A percentile compares a stretch with the other conserved stretches of the same genome.
phyloP scores from a whole-genome alignment of 2,888 invertebrate species.

The Hermaeophaga mercurialis region DNA sequence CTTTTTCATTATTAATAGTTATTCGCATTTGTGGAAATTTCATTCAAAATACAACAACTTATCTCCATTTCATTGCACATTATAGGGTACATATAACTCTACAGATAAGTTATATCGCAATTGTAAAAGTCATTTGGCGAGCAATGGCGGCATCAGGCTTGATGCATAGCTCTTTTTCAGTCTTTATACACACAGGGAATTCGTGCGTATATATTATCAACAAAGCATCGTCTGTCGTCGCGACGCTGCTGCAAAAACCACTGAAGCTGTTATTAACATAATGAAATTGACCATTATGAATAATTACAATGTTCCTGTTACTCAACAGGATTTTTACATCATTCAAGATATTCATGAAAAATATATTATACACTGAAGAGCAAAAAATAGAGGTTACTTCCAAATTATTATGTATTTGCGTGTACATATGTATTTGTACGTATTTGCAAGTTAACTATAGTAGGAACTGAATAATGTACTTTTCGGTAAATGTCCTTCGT shows the following conservation, averaged over 20 bases:
- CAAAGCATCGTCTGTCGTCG: constrained; percentile 40
- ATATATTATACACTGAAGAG: too few relatives aligned
- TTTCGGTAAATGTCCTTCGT: too few relatives aligned
- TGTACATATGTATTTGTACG: too few relatives aligned
- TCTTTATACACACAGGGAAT: constrained; percentile 41
- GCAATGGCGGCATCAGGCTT: constrained; percentile 47
- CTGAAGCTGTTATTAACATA: constrained; percentile 25
- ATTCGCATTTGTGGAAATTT: constrained; percentile 26
- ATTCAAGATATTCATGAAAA: too few relatives aligned
- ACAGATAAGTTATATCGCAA: constrained; percentile 54
- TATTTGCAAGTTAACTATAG: too few relatives aligned
- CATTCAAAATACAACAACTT: constrained; percentile 16
- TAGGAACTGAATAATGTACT: too few relatives aligned
- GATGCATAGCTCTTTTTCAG: constrained; percentile 43
- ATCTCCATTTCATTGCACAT: constrained; percentile 47
- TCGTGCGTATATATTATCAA: constrained; percentile 43
- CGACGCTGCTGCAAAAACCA: constrained; percentile 40
- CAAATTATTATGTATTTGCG: too few relatives aligned
- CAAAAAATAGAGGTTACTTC: too few relatives aligned
- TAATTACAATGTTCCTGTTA: constrained; percentile 18
- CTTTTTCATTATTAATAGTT: constrained; percentile 14
- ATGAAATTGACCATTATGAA: constrained; percentile 32
- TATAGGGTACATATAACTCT: constrained; percentile 52
- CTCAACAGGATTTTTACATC: not conserved
- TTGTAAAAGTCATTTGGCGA: constrained; percentile 55